Conservation (phyloP, 2,113 vertebrate genomes). For the Athene noctua region DNA sequence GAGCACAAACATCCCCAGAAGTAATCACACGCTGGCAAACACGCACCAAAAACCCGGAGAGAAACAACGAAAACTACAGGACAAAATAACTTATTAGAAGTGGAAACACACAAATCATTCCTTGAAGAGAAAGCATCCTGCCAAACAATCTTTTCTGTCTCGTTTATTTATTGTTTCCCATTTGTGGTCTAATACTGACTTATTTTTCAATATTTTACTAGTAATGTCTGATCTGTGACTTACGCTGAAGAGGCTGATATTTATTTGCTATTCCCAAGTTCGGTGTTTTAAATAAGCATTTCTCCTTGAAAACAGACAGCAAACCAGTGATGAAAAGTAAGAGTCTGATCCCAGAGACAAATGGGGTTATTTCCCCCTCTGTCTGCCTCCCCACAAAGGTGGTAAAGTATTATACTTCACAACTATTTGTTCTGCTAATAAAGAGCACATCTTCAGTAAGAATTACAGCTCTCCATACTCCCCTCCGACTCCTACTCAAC, state of each 20-base stretch:
- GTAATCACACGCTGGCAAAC: background rate
- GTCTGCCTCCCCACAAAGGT: background rate
- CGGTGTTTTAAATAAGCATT: background rate
- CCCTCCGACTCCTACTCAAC: background rate
- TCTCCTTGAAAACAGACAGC: slow-evolving; percentile 26
- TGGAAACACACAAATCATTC: background rate
- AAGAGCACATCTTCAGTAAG: background rate
- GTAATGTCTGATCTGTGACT: background rate
- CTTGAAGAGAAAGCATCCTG: background rate
- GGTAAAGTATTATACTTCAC: background rate
- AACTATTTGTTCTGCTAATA: background rate
- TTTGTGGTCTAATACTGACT: background rate
- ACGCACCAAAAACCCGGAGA: background rate
- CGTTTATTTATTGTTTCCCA: background rate
- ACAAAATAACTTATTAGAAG: background rate
- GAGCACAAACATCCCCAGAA: background rate
- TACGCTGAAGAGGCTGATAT: background rate
- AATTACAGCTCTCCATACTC: background rate
- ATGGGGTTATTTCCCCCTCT: background rate
- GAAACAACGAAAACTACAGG: background rate
- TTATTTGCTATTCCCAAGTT: slow-evolving; percentile 10
- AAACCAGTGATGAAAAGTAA: background rate
- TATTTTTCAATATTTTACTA: background rate
- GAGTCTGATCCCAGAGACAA: background rate
- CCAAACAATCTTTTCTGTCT: background rate